Percentiles rank a stretch among this genome's conserved stretches.
phyloP scores from a whole-genome alignment of 2,113 vertebrate genomes.

The Semicossyphus pulcher region DNA sequence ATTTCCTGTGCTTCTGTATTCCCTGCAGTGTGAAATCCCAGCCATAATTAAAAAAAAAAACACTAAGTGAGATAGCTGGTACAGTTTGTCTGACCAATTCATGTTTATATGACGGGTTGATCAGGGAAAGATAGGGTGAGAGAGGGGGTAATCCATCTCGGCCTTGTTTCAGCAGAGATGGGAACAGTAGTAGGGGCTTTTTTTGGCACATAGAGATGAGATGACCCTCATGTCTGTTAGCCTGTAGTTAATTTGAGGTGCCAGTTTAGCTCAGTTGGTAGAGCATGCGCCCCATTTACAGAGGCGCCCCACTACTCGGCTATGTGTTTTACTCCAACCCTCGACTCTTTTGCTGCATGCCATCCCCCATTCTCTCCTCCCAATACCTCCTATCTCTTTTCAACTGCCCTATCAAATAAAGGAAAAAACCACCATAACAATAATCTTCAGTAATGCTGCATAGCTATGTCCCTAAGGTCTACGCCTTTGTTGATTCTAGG shows the following conservation, averaged over 20 bases:
- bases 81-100: slow-evolving; percentile 3
- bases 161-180: slow-evolving; percentile 8
- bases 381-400: no score
- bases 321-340: no score
- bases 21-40: background rate
- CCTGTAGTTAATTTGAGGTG: background rate
- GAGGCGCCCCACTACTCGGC: no score
- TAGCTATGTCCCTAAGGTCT: background rate
- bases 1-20: slow-evolving; percentile 16
- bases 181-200: background rate
- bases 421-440: no score
- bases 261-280: no score
- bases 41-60: background rate
- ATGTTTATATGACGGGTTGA: background rate
- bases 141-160: background rate
- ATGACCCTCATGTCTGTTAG: background rate
- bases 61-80: background rate
- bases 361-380: no score
- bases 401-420: no score
- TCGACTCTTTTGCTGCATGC: no score
- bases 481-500: slow-evolving; percentile 38
- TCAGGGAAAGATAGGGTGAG: background rate
- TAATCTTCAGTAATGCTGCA: no score
- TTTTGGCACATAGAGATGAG: background rate
- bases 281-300: no score